phyloP scores from a whole-genome alignment of 1,140 invertebrate species.

The Vanessa atalanta region DNA sequence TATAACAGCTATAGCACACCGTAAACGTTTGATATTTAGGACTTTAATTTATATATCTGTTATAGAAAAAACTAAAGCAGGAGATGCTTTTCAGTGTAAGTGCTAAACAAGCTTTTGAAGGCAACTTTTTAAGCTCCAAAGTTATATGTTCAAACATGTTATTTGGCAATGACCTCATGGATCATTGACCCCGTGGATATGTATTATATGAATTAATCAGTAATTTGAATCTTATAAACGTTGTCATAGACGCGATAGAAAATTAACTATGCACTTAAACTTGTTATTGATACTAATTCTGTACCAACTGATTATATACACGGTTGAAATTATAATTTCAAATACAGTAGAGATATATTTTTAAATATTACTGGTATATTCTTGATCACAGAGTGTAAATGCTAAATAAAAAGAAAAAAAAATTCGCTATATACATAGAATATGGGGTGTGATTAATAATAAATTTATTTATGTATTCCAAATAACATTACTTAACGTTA shows the following conservation, averaged over 20 bases:
- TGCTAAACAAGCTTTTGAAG: slow-evolving; percentile 45
- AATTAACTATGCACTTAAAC: neutral
- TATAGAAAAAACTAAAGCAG: slow-evolving; percentile 27
- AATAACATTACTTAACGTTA: no score
- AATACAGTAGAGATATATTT: no score
- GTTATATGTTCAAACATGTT: slow-evolving; percentile 53
- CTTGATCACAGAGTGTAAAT: no score
- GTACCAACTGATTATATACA: no score
- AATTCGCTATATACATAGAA: no score
- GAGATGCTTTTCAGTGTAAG: slow-evolving; percentile 26
- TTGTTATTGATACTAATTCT: neutral
- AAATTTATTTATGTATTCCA: no score
- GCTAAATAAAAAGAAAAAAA: no score
- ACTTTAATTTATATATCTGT: slow-evolving; percentile 29
- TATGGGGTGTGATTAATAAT: no score
- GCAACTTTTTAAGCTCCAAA: slow-evolving; percentile 61
- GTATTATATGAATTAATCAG: slow-evolving; percentile 19
- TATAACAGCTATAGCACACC: slow-evolving; percentile 34
- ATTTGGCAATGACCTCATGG: slow-evolving; percentile 76
- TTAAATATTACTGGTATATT: no score
- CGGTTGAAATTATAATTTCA: no score
- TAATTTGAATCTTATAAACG: slow-evolving; percentile 40
- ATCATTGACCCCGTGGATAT: slow-evolving; percentile 53
- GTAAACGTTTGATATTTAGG: slow-evolving; percentile 20
- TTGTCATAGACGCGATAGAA: slow-evolving; percentile 11